These are phyloP conservation scores for Drosophila kuntzei DNA, from an alignment of 2,888 invertebrate genomes.

Conservation along the genomic window DNA sequence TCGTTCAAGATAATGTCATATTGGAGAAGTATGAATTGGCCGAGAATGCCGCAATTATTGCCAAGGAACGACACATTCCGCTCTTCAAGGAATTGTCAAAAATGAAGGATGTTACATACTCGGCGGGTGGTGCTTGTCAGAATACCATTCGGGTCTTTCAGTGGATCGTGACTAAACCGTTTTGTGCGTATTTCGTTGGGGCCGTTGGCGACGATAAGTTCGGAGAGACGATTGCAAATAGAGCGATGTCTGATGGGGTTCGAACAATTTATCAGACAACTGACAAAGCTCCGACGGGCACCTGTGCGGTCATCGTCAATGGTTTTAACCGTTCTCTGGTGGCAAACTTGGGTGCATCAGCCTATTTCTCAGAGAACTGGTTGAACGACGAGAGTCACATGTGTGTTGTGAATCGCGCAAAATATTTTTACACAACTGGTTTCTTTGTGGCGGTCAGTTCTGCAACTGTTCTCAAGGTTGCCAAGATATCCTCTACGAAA, in stretches of 20 bases:
- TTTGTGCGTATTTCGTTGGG: slow-evolving; percentile 43
- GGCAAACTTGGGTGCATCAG: slow-evolving; percentile 69
- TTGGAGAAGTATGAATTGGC: slow-evolving; percentile 61
- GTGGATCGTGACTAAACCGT: slow-evolving; percentile 61
- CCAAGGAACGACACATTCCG: slow-evolving; percentile 55
- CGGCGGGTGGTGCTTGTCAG: slow-evolving; percentile 73
- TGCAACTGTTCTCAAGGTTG: slow-evolving; percentile 25
- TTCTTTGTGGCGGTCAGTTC: slow-evolving; percentile 68
- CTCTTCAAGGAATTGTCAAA: slow-evolving; percentile 65
- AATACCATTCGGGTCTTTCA: slow-evolving; percentile 65
- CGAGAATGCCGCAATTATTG: slow-evolving; percentile 62
- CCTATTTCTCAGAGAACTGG: slow-evolving; percentile 54
- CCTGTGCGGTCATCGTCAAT: slow-evolving; percentile 63
- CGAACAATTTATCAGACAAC: slow-evolving; percentile 52
- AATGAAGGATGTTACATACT: slow-evolving; percentile 52
- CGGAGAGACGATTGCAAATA: slow-evolving; percentile 55
- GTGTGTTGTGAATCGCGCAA: slow-evolving; percentile 49
- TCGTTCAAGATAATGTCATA: slow-evolving; percentile 51
- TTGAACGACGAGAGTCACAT: slow-evolving; percentile 48
- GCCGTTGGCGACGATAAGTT: slow-evolving; percentile 65
- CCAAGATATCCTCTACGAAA: slow-evolving; percentile 24
- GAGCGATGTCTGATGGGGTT: slow-evolving; percentile 59
- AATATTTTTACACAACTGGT: slow-evolving; percentile 62
- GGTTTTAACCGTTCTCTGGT: slow-evolving; percentile 57
- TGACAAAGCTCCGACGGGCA: slow-evolving; percentile 52